Evolutionary conservation across 2,888 invertebrate genomes (phyloP).

Genomic region (Leucophora obtusa): DNA sequence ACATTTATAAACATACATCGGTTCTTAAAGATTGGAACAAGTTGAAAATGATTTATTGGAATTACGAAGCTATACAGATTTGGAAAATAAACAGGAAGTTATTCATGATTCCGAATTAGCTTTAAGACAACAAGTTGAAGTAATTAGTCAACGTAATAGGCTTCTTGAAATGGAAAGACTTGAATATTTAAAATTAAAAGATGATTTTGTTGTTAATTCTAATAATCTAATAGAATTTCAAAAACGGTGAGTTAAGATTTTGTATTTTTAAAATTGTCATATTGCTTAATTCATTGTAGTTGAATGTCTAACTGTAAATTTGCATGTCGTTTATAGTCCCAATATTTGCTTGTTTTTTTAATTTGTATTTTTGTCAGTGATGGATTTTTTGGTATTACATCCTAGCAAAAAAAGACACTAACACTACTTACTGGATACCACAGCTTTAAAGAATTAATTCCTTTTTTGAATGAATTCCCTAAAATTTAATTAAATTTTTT

Average conservation of each 20-base stretch:
- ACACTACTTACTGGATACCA: no score
- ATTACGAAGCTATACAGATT: slow-evolving; percentile 81
- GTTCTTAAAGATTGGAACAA: slow-evolving; percentile 77
- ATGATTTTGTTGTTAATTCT: slow-evolving; percentile 49
- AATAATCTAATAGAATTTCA: slow-evolving; percentile 60
- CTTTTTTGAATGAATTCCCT: no score
- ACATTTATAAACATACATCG: neutral
- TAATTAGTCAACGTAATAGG: slow-evolving; percentile 64
- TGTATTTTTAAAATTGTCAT: neutral
- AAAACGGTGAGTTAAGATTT: slow-evolving; percentile 65
- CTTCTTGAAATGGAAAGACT: slow-evolving; percentile 67
- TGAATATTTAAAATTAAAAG: slow-evolving; percentile 54
- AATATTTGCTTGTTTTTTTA: slow-evolving; percentile 3
- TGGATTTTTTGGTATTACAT: neutral
- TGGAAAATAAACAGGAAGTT: slow-evolving; percentile 80
- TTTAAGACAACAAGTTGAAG: slow-evolving; percentile 66
- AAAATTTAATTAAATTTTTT: no score
- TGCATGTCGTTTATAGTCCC: slow-evolving; percentile 25
- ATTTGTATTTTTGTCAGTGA: neutral
- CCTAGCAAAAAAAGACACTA: no score
- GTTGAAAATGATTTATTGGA: slow-evolving; percentile 81
- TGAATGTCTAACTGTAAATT: neutral
- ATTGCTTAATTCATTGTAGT: slow-evolving; percentile 17
- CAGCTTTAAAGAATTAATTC: no score
- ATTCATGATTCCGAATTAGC: slow-evolving; percentile 69